Evolutionary conservation across 2,888 invertebrate genomes (phyloP).

Genomic region (Eumacrocentrus americanus): DNA sequence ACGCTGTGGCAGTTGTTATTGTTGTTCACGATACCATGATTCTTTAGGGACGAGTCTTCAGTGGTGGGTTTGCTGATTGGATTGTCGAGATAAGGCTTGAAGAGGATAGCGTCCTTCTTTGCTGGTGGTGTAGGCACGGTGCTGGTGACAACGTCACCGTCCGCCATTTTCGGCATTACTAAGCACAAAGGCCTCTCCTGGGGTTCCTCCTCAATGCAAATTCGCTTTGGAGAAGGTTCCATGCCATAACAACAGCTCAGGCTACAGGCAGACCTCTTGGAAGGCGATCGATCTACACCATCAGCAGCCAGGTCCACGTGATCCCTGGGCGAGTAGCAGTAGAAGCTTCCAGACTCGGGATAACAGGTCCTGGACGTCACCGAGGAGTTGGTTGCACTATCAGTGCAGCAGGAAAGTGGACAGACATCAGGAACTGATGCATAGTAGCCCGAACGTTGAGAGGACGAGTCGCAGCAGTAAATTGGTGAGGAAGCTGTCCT

Average conservation of each 20-base stretch:
- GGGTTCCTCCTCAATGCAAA: slow-evolving; percentile 44
- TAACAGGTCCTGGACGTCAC: slow-evolving; percentile 42
- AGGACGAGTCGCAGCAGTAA: slow-evolving; percentile 45
- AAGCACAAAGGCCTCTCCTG: slow-evolving; percentile 61
- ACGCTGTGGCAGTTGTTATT: slow-evolving; percentile 50
- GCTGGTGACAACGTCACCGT: slow-evolving; percentile 47
- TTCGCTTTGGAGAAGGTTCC: slow-evolving; percentile 43
- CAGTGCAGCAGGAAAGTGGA: slow-evolving; percentile 49
- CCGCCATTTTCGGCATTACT: slow-evolving; percentile 54
- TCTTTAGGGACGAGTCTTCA: slow-evolving; percentile 4
- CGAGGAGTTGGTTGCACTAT: slow-evolving; percentile 37
- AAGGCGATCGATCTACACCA: slow-evolving; percentile 13
- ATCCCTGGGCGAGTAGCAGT: slow-evolving; percentile 49
- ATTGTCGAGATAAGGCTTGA: slow-evolving; percentile 78
- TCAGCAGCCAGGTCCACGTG: slow-evolving; percentile 27
- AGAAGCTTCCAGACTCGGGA: slow-evolving; percentile 39
- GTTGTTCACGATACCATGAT: slow-evolving; percentile 7
- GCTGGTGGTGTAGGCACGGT: slow-evolving; percentile 45
- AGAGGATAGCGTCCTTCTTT: slow-evolving; percentile 74
- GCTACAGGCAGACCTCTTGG: slow-evolving; percentile 44
- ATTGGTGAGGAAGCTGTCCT: slow-evolving; percentile 43
- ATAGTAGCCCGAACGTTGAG: slow-evolving; percentile 40
- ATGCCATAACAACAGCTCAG: slow-evolving; percentile 46
- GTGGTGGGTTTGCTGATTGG: slow-evolving; percentile 63
- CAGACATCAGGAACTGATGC: slow-evolving; percentile 38